Evolutionary conservation across 2,113 vertebrate genomes (phyloP), one percentile per base, ranked within the genome.

Genomic region (Oncorhynchus masou): DNA sequence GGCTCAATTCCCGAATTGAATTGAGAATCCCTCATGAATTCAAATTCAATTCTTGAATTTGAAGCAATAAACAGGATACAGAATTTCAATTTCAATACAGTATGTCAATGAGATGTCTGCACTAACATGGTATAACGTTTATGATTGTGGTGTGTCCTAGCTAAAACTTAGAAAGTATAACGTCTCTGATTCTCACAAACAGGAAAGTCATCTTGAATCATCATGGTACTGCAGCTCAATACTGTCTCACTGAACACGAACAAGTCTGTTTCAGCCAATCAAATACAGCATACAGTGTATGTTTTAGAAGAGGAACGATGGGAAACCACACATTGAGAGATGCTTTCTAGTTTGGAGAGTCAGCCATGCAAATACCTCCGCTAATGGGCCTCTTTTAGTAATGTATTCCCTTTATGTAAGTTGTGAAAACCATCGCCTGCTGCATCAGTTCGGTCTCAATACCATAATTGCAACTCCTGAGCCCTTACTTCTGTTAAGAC

Each of bases 251-350:
- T 45, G 39, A 45, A 45, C 39, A 45, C 39, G 2, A 65, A 48
- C 27, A n/a, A 67, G 62, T 74, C 27, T 27, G 31, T 39, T 74
- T 51, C 29, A 39, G 31, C 34, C 29, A 69, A 57, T 51, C 4
- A 75, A 67, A 66, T 8, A 34, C 39, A 45, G 39, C 39, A 45
- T 45, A 45, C 48, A 9, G 48, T 64, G n/a, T 59, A 27, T 45
- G 16, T 59, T 70, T 54, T 34, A 73, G 69, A 79, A 34, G 12
- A 68, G 13, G 70, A 78, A 79, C 64, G 71, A 79, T 65, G 57
- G 57, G 27, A 11, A 66, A 27, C 34, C 45, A 66, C 29, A 73
- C 71, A 29, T 8, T 72, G 57, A 45, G 60, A 25, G 22, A 45
- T 11, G 39, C 39, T 45, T 45, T 45, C 39, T 12, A 45, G 39